These are phyloP conservation scores for Drosophila nebulosa DNA, from an alignment of 1,140 invertebrate species.

Conservation along the genomic window DNA sequence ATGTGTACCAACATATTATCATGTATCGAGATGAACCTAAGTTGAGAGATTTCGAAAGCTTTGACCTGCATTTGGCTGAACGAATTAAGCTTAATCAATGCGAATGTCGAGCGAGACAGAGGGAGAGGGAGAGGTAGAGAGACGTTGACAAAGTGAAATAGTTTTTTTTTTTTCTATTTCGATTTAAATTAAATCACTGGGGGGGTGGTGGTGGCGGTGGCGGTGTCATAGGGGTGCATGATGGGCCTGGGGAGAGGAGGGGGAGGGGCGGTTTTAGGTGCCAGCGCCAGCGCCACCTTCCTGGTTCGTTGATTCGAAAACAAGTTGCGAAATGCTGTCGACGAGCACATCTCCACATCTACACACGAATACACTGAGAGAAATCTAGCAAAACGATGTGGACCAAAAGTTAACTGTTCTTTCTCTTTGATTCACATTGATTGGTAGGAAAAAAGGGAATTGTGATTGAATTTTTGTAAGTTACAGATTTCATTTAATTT, in stretches of 20 bases:
- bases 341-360: background rate
- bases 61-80: constrained; percentile 15
- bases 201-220: background rate
- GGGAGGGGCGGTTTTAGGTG: background rate
- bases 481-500: no score
- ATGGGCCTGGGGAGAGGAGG: no score
- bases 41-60: constrained; percentile 13
- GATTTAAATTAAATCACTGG: constrained; percentile 13
- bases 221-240: background rate
- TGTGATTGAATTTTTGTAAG: no score
- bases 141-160: no score
- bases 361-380: constrained; percentile 1
- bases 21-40: background rate
- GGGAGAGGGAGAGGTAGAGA: background rate
- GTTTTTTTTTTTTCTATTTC: background rate
- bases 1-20: background rate
- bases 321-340: constrained; percentile 15
- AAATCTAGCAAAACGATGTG: no score
- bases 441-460: no score
- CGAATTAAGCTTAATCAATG: constrained; percentile 20
- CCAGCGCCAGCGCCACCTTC: constrained; percentile 6
- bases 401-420: no score
- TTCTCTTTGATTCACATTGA: no score
- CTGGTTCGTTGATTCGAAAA: constrained; percentile 25
- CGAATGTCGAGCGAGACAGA: background rate